Percentiles rank a stretch among this genome's conserved stretches.
Conservation (phyloP, 2,797 vertebrate genomes). For the Denticeps clupeoides region DNA sequence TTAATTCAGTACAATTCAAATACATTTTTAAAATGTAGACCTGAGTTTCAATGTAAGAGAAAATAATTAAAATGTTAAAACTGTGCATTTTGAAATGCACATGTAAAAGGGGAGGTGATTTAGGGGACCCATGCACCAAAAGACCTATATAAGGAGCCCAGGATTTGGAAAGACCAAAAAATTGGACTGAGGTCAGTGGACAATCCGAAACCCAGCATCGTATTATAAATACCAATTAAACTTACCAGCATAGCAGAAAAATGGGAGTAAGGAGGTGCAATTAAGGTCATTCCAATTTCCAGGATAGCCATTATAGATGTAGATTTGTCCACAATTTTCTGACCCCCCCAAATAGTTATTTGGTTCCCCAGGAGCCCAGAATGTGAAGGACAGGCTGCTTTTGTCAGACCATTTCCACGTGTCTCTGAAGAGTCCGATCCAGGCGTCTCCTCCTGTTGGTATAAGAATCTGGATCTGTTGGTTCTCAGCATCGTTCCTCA, state of each 20-base stretch:
- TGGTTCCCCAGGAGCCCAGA: neutral
- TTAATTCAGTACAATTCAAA: too few relatives aligned
- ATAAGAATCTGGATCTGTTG: fast-evolving
- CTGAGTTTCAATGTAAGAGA: too few relatives aligned
- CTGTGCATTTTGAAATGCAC: too few relatives aligned
- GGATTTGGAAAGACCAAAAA: too few relatives aligned
- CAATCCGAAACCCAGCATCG: too few relatives aligned
- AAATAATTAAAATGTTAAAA: too few relatives aligned
- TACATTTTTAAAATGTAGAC: too few relatives aligned
- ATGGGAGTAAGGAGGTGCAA: neutral
- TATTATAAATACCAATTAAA: neutral
- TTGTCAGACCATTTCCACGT: slow-evolving; percentile 12
- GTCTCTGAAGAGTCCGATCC: slow-evolving; percentile 19
- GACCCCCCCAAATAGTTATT: neutral
- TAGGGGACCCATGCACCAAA: too few relatives aligned
- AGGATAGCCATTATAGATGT: too few relatives aligned
- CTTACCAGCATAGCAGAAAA: slow-evolving; percentile 10
- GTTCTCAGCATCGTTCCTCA: fast-evolving
- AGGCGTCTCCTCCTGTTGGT: fast-evolving
- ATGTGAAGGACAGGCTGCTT: neutral
- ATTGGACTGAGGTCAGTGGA: too few relatives aligned
- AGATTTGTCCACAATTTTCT: neutral
- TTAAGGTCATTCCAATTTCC: neutral
- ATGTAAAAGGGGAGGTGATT: too few relatives aligned
- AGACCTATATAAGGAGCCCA: too few relatives aligned